A percentile compares a stretch with the other conserved stretches of the same genome.
These are phyloP conservation scores for Eriocheir sinensis DNA, from an alignment of 1,140 invertebrate species.

Conservation along the genomic window DNA sequence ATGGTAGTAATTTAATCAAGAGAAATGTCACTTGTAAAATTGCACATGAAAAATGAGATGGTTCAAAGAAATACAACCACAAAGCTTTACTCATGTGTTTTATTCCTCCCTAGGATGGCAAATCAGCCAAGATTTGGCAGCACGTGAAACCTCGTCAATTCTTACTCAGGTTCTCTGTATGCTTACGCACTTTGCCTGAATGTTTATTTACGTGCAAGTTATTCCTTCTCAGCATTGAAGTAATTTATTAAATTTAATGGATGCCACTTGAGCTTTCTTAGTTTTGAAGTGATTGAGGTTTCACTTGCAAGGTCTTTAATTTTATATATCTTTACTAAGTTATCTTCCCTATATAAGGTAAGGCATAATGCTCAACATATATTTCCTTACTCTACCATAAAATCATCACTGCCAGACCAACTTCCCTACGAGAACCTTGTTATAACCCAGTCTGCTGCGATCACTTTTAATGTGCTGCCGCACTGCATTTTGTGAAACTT, in stretches of 20 bases:
- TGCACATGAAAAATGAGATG: constrained; percentile 76
- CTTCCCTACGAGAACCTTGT: too few species aligned
- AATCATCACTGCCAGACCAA: too few species aligned
- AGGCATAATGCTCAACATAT: background rate
- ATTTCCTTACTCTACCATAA: too few species aligned
- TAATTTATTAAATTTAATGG: background rate
- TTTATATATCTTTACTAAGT: background rate
- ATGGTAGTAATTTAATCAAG: constrained; percentile 73
- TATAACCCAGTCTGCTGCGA: too few species aligned
- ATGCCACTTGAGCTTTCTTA: background rate
- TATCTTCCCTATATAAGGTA: background rate
- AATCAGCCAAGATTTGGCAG: constrained; percentile 54
- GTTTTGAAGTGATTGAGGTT: constrained; percentile 30
- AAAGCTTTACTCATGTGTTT: constrained; percentile 78
- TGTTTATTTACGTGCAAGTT: background rate
- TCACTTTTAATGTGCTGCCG: too few species aligned
- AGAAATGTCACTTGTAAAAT: constrained; percentile 77
- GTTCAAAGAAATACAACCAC: constrained; percentile 78
- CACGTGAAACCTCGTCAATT: constrained; percentile 77
- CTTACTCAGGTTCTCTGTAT: constrained; percentile 61
- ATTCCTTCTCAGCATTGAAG: background rate
- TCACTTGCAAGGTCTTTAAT: constrained; percentile 25
- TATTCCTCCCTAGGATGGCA: constrained; percentile 67
- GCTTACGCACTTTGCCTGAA: constrained; percentile 35
- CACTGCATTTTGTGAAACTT: too few species aligned